phyloP scores from a whole-genome alignment of 2,113 vertebrate species.

The Ceratotherium simum region DNA sequence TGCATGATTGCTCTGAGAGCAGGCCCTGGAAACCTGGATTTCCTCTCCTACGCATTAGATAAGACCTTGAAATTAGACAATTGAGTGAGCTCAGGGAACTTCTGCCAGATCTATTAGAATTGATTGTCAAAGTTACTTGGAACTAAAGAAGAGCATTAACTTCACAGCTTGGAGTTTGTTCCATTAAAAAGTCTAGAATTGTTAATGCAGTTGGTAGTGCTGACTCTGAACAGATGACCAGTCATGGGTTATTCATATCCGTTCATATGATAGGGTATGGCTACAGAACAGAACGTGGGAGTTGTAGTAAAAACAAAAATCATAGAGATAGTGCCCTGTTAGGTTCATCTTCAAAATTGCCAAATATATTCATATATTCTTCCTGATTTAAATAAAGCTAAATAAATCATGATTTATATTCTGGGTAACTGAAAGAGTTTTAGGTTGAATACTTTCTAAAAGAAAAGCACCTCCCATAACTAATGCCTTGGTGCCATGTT shows the following conservation, averaged over 20 bases:
- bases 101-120: slow-evolving; percentile 50
- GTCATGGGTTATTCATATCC: neutral
- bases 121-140: neutral
- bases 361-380: neutral
- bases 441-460: neutral
- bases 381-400: slow-evolving; percentile 18
- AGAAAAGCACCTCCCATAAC: neutral
- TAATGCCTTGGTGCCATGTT: neutral
- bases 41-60: slow-evolving; percentile 39
- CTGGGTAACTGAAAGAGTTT: neutral
- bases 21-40: slow-evolving; percentile 75
- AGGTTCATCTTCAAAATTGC: neutral
- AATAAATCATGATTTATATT: neutral
- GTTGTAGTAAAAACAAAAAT: neutral
- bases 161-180: neutral
- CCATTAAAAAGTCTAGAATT: neutral
- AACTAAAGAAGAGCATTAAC: slow-evolving; percentile 45
- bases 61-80: slow-evolving; percentile 71
- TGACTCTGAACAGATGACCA: rapidly evolving
- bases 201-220: rapidly evolving
- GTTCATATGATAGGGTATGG: neutral
- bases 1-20: neutral
- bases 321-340: neutral
- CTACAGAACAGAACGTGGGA: neutral
- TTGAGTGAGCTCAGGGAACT: slow-evolving; percentile 60